Conservation (phyloP, 1,140 invertebrate genomes). For the Wiebesia pumilae region DNA sequence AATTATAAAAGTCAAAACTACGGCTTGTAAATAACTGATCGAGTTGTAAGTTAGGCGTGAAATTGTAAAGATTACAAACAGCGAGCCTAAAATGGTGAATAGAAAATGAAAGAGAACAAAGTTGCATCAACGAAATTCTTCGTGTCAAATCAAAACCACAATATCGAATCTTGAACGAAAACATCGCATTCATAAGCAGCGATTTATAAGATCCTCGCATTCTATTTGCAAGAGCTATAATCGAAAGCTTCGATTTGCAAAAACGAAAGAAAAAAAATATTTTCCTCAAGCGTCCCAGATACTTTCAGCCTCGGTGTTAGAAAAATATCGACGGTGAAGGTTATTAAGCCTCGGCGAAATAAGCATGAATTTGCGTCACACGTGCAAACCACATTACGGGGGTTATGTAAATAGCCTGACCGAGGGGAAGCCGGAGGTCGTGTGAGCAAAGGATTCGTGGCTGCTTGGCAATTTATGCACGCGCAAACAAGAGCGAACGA, state of each 20-base stretch:
- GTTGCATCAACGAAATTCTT: too few relatives aligned
- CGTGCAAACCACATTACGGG: background rate
- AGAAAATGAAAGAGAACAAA: background rate
- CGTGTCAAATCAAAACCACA: background rate
- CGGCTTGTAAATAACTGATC: background rate
- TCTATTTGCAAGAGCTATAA: background rate
- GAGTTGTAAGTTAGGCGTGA: too few relatives aligned
- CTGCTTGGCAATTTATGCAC: background rate
- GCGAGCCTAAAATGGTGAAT: background rate
- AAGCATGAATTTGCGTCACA: background rate
- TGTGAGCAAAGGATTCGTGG: background rate
- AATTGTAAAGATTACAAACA: background rate
- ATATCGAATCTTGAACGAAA: background rate
- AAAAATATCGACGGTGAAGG: background rate
- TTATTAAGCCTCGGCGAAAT: background rate
- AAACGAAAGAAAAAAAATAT: background rate
- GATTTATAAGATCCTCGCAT: background rate
- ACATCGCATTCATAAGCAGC: background rate
- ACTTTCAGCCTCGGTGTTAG: background rate
- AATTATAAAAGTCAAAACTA: background rate
- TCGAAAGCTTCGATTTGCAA: background rate
- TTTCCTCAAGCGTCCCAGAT: background rate
- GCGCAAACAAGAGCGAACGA: constrained; percentile 36
- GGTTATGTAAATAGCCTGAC: background rate
- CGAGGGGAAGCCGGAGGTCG: background rate